Percentiles rank a stretch among this genome's conserved stretches.
phyloP scores from a whole-genome alignment of 2,797 vertebrate genomes.

The Rhinatrema bivittatum region DNA sequence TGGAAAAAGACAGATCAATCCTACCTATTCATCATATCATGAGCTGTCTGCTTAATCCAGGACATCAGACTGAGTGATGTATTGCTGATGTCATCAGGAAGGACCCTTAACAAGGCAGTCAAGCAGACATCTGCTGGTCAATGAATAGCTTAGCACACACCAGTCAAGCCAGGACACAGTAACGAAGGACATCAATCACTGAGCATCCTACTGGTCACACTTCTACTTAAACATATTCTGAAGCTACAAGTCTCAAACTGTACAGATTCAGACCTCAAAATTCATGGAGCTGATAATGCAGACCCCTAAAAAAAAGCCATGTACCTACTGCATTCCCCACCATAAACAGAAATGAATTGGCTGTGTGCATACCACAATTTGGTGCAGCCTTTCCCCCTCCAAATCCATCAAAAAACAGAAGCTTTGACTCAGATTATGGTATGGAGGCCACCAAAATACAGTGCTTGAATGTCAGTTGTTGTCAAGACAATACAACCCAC shows the following conservation, averaged over 20 bases:
- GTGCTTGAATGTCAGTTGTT: too few species aligned
- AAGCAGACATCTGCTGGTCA: conserved; percentile 53
- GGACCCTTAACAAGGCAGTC: conserved; percentile 60
- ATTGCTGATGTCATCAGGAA: conserved; percentile 55
- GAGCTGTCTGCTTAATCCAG: conserved; percentile 59
- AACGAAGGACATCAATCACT: conserved; percentile 51
- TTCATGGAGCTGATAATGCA: too few species aligned
- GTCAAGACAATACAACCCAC: too few species aligned
- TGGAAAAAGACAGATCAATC: conserved; percentile 47
- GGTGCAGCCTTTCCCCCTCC: too few species aligned
- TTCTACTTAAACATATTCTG: conserved; percentile 46
- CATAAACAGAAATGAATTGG: too few species aligned
- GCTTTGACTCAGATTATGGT: too few species aligned
- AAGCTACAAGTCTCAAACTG: conserved; percentile 32
- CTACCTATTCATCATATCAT: conserved; percentile 49
- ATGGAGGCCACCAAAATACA: too few species aligned
- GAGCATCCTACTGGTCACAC: conserved; percentile 47
- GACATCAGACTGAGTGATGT: conserved; percentile 58
- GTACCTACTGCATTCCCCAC: too few species aligned
- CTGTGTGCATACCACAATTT: too few species aligned
- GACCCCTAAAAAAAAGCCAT: too few species aligned
- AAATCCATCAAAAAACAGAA: too few species aligned
- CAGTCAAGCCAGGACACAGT: conserved; percentile 28
- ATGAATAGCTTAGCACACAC: conserved; percentile 41
- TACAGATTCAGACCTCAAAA: conserved; percentile 12